These are phyloP conservation scores for Rhinopomastus cyanomelas DNA, from an alignment of 2,113 vertebrate genomes.

Conservation along the genomic window DNA sequence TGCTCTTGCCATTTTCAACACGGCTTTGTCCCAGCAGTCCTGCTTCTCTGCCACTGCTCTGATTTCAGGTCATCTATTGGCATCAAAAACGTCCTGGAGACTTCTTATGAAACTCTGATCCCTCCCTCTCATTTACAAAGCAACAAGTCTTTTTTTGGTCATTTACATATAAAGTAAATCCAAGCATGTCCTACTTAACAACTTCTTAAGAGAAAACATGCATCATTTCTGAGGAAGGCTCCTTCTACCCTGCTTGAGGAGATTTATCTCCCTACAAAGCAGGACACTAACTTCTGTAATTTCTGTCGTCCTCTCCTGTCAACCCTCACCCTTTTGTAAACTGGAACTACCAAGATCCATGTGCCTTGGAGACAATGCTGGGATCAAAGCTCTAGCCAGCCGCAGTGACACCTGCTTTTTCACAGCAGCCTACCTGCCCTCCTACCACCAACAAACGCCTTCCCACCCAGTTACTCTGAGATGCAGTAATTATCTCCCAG, in stretches of 20 bases:
- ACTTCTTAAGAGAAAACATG: not conserved
- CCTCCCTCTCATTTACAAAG: constrained; percentile 8
- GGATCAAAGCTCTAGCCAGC: not conserved
- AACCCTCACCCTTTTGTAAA: not conserved
- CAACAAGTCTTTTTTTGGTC: not conserved
- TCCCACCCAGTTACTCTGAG: not conserved
- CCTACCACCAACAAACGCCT: not conserved
- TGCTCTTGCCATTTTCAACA: not conserved
- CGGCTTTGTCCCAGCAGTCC: accelerated
- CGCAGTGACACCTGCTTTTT: not conserved
- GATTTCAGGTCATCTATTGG: not conserved
- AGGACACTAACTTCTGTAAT: not conserved
- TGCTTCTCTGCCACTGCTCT: not conserved
- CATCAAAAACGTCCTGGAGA: not conserved
- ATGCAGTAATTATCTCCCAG: not conserved
- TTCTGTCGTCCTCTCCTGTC: not conserved
- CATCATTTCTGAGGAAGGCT: not conserved
- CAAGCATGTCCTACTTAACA: not conserved
- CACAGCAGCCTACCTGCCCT: not conserved
- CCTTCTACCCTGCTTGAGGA: not conserved
- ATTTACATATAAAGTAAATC: constrained; percentile 24
- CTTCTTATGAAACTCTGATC: not conserved
- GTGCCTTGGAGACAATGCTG: not conserved
- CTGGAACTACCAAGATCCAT: not conserved
- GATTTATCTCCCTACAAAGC: not conserved